Evolutionary conservation across 2,888 invertebrate genomes (phyloP).

Genomic region (Nephrotoma guestfalica): DNA sequence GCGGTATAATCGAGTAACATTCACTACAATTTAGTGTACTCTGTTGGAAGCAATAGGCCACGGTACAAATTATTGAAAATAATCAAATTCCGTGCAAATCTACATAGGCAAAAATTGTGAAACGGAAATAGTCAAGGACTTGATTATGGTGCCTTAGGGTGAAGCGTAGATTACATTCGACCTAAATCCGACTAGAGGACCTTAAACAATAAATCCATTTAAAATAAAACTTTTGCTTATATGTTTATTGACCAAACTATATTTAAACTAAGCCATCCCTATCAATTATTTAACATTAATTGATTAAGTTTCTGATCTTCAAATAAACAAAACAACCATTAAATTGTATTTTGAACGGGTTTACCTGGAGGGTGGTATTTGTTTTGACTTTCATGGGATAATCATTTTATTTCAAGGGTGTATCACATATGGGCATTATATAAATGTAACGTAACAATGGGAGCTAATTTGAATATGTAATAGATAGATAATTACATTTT

Average conservation of each 20-base stretch:
- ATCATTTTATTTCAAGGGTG: background rate
- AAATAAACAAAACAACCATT: background rate
- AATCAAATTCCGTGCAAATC: no score
- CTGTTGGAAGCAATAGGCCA: no score
- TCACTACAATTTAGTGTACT: no score
- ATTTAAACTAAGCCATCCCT: background rate
- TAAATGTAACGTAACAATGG: background rate
- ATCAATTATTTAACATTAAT: background rate
- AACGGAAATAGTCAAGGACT: no score
- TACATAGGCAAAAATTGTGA: no score
- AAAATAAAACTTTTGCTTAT: no score
- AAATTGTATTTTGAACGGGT: background rate
- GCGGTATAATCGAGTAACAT: no score
- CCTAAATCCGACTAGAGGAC: no score
- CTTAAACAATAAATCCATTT: no score
- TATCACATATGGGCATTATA: background rate
- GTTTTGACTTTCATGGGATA: background rate
- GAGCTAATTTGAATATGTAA: background rate
- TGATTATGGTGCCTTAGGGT: no score
- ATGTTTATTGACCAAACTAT: background rate
- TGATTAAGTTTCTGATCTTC: background rate
- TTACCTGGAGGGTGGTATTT: background rate
- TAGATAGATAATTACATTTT: background rate
- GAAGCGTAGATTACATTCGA: no score
- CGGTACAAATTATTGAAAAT: no score